Evolutionary conservation across 92 coral and sea anemone species (phyloP).

Genomic region (Nematostella vectensis): DNA sequence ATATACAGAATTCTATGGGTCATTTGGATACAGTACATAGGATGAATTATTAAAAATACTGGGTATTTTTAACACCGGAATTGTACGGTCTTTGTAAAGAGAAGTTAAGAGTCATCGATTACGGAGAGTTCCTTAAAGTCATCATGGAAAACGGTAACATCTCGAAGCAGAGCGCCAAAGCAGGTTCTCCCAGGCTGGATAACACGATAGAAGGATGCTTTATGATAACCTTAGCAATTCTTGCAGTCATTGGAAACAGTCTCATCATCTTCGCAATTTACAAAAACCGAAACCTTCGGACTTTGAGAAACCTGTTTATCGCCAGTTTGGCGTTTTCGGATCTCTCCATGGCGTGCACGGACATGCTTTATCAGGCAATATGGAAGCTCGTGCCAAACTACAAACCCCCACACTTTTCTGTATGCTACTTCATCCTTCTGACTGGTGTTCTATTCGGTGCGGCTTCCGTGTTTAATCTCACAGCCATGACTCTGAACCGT

Average conservation of each 20-base stretch:
- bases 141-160: background rate
- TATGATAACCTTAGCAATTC: conserved; percentile 17
- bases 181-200: background rate
- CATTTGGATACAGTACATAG: no score
- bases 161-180: no score
- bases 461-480: conserved; percentile 58
- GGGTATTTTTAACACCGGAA: no score
- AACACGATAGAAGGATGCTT: conserved; percentile 40
- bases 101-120: no score
- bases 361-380: conserved; percentile 43
- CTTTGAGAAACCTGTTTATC: conserved; percentile 49
- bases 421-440: conserved; percentile 52
- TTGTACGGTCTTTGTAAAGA: no score
- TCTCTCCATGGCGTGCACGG: conserved; percentile 46
- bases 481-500: conserved; percentile 62
- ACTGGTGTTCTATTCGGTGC: conserved; percentile 58
- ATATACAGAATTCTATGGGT: no score
- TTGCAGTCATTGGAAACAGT: conserved; percentile 51
- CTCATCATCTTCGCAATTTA: conserved; percentile 42
- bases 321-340: conserved; percentile 63
- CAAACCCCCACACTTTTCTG: conserved; percentile 26
- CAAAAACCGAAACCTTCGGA: conserved; percentile 40
- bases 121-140: no score
- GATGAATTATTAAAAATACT: no score
- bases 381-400: conserved; percentile 35